A percentile compares a stretch with the other conserved stretches of the same genome.
Evolutionary conservation across 2,888 invertebrate genomes (phyloP).

Genomic region (Antheraea yamamai): DNA sequence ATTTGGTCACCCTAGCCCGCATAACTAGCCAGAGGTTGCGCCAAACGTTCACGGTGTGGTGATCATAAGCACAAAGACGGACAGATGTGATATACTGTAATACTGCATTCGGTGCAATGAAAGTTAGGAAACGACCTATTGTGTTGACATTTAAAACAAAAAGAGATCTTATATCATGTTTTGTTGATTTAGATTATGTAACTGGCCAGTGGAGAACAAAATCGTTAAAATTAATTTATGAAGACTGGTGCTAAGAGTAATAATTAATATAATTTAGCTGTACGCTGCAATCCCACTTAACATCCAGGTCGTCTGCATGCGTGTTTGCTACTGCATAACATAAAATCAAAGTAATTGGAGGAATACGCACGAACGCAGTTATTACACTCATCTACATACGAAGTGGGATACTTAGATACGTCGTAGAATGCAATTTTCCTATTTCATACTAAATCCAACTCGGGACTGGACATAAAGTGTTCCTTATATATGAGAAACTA

Average conservation of each 20-base stretch:
- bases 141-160: neutral
- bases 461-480: neutral
- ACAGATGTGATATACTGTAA: slow-evolving; percentile 25
- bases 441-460: neutral
- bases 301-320: too few relatives aligned
- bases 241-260: too few relatives aligned
- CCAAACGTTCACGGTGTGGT: slow-evolving; percentile 36
- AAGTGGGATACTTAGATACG: neutral
- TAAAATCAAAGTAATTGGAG: too few relatives aligned
- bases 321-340: too few relatives aligned
- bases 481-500: neutral
- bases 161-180: slow-evolving; percentile 4
- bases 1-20: slow-evolving; percentile 31
- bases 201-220: neutral
- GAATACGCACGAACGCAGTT: neutral
- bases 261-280: too few relatives aligned
- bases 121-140: slow-evolving; percentile 16
- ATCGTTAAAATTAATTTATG: too few relatives aligned
- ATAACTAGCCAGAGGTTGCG: slow-evolving; percentile 39
- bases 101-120: slow-evolving; percentile 4
- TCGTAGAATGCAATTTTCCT: neutral
- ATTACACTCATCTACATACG: neutral
- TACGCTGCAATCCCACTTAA: too few relatives aligned
- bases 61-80: slow-evolving; percentile 31
- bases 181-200: neutral